Percentiles rank a stretch among this genome's conserved stretches.
These are phyloP conservation scores for Myocastor coypus DNA, from an alignment of 2,113 vertebrate species.

Conservation along the genomic window DNA sequence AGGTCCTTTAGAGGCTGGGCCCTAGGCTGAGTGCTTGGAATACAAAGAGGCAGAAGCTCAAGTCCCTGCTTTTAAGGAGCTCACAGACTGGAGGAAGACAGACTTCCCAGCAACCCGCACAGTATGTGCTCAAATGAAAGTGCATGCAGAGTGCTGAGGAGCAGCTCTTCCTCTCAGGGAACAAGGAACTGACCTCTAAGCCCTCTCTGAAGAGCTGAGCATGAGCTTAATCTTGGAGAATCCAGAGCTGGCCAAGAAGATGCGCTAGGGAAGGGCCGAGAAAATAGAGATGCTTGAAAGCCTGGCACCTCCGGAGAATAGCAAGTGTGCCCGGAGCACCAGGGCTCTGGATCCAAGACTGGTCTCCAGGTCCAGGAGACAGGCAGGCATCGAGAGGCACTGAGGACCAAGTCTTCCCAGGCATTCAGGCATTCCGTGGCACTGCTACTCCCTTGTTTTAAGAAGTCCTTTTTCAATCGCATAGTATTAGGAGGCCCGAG, in stretches of 20 bases:
- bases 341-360: accelerated
- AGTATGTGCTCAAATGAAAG: background rate
- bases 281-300: background rate
- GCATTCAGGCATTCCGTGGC: too few relatives aligned
- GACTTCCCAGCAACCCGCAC: too few relatives aligned
- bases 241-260: background rate
- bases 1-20: background rate
- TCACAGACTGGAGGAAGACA: background rate
- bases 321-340: background rate
- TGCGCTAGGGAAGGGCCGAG: background rate
- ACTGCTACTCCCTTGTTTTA: background rate
- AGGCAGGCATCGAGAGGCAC: background rate
- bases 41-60: background rate
- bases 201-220: background rate
- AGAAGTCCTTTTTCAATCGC: background rate
- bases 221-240: background rate
- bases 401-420: too few relatives aligned
- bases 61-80: background rate
- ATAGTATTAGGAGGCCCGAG: background rate
- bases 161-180: background rate
- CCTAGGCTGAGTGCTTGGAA: background rate
- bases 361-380: background rate
- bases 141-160: accelerated
- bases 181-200: background rate
- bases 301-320: background rate